A percentile compares a stretch with the other conserved stretches of the same genome.
phyloP scores from a whole-genome alignment of 2,888 invertebrate species.

The Hololepta plana region DNA sequence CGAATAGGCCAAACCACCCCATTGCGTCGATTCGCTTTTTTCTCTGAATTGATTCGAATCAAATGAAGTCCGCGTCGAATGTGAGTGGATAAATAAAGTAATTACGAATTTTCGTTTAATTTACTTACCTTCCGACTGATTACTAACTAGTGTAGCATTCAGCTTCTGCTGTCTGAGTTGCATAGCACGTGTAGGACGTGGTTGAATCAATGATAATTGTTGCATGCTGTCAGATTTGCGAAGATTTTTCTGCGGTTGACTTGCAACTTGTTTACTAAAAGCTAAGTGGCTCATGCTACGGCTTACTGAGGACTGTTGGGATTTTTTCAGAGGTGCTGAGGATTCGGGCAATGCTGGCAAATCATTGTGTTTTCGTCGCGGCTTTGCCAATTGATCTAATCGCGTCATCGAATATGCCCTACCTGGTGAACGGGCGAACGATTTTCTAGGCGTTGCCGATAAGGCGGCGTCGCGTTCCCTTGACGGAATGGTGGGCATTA shows the following conservation, averaged over 20 bases:
- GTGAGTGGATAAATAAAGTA: background rate
- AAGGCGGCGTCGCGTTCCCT: too few relatives aligned
- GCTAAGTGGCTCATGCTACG: slow-evolving; percentile 57
- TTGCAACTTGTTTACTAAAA: slow-evolving; percentile 27
- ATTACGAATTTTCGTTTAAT: slow-evolving; percentile 1
- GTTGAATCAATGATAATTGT: slow-evolving; percentile 23
- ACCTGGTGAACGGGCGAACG: slow-evolving; percentile 40
- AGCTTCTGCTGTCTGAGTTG: slow-evolving; percentile 27
- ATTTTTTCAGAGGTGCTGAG: slow-evolving; percentile 17
- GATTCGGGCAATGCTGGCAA: slow-evolving; percentile 24
- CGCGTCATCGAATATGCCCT: slow-evolving; percentile 90
- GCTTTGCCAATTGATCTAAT: slow-evolving; percentile 68
- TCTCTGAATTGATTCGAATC: too few relatives aligned
- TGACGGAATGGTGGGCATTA: slow-evolving; percentile 76
- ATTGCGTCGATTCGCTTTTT: too few relatives aligned
- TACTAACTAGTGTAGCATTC: slow-evolving; percentile 11
- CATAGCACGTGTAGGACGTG: slow-evolving; percentile 25
- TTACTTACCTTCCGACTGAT: slow-evolving; percentile 22
- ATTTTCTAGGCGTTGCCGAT: slow-evolving; percentile 30
- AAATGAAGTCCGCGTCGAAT: too few relatives aligned
- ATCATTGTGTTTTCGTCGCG: slow-evolving; percentile 35
- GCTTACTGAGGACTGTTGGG: slow-evolving; percentile 28
- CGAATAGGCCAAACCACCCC: too few relatives aligned
- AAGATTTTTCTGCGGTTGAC: slow-evolving; percentile 23
- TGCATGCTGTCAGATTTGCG: slow-evolving; percentile 27